phyloP scores from a whole-genome alignment of 2,113 vertebrate genomes.

The Herpetotheres cachinnans region DNA sequence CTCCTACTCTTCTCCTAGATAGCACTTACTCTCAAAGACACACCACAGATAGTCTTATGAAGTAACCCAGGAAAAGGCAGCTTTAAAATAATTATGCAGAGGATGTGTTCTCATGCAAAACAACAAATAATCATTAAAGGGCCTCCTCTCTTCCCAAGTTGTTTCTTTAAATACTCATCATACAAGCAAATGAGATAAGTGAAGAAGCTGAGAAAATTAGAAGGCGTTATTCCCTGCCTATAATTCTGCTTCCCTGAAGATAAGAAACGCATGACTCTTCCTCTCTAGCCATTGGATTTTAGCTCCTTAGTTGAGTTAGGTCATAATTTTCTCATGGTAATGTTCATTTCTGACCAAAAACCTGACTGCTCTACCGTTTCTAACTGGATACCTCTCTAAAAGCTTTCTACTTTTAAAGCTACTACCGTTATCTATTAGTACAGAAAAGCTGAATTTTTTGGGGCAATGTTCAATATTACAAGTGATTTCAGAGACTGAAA shows the following conservation, averaged over 20 bases:
- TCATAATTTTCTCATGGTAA: neutral
- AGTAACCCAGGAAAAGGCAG: neutral
- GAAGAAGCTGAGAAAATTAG: conserved; percentile 6
- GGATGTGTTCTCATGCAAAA: conserved; percentile 13
- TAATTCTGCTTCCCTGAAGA: neutral
- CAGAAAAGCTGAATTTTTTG: neutral
- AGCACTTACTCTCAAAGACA: neutral
- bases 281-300: neutral
- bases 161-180: conserved; percentile 22
- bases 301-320: neutral
- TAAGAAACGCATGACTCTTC: neutral
- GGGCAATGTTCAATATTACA: neutral
- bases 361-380: neutral
- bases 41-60: neutral
- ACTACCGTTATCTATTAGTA: neutral
- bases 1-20: neutral
- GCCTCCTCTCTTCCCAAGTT: neutral
- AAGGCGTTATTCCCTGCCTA: neutral
- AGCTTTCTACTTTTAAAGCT: neutral
- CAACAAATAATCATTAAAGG: conserved; percentile 32
- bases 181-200: conserved; percentile 10
- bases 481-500: neutral
- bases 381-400: neutral
- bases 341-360: neutral
- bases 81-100: conserved; percentile 46